Conservation (phyloP, 1,140 invertebrate genomes). For the Melanaphis sacchari region DNA sequence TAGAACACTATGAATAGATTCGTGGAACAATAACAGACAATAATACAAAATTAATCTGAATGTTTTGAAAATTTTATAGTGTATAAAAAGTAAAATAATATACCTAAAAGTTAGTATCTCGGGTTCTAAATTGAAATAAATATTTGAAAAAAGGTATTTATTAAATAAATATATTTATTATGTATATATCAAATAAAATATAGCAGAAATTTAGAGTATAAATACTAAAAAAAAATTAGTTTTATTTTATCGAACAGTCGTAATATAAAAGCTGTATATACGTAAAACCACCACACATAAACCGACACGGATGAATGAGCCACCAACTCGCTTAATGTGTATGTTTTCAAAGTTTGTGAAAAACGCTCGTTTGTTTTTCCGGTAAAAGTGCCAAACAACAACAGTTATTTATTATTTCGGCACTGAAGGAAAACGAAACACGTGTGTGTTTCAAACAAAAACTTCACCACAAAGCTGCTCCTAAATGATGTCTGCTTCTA, state of each 20-base stretch:
- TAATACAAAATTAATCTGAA: not conserved
- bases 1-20: not conserved
- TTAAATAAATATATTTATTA: no score
- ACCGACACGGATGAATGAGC: conserved; percentile 43
- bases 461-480: not conserved
- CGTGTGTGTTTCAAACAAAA: conserved; percentile 1
- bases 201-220: not conserved
- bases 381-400: conserved; percentile 48
- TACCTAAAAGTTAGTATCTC: not conserved
- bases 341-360: conserved; percentile 46
- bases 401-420: conserved; percentile 48
- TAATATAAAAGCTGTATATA: not conserved
- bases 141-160: not conserved
- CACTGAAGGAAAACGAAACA: not conserved
- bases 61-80: not conserved
- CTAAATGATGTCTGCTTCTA: not conserved
- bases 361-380: conserved; percentile 42
- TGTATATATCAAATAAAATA: not conserved
- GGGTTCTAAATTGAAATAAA: not conserved
- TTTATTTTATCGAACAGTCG: not conserved
- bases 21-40: not conserved
- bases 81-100: not conserved
- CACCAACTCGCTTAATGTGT: conserved; percentile 32
- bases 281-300: conserved; percentile 20
- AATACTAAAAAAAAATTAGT: not conserved